Evolutionary conservation across 2,797 vertebrate species (phyloP).

Genomic region (Tachyglossus aculeatus): DNA sequence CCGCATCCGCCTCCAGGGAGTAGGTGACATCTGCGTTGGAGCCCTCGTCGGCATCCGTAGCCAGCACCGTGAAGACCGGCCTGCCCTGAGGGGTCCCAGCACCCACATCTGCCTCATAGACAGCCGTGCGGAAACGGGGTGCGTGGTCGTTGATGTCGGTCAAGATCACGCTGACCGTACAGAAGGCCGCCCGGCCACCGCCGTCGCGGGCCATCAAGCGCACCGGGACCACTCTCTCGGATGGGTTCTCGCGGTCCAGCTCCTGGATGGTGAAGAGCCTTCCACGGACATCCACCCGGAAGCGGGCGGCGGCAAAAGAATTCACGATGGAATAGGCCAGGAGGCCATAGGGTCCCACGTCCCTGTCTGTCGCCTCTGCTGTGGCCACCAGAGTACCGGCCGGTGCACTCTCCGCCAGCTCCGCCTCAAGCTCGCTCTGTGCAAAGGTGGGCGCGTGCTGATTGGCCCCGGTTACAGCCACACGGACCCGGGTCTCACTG

Average conservation of each 20-base stretch:
- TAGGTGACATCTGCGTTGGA: conserved; percentile 94
- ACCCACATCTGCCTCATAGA: conserved; percentile 88
- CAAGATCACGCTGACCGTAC: conserved; percentile 91
- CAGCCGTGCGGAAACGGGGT: conserved; percentile 92
- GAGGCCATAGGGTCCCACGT: conserved; percentile 85
- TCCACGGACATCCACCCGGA: conserved; percentile 87
- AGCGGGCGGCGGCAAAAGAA: conserved; percentile 92
- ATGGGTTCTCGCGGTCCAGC: conserved; percentile 89
- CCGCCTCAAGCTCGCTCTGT: conserved; percentile 91
- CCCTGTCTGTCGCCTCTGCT: conserved; percentile 87
- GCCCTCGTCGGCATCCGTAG: conserved; percentile 94
- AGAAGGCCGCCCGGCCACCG: conserved; percentile 94
- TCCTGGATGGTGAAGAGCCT: conserved; percentile 89
- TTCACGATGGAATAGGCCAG: conserved; percentile 92
- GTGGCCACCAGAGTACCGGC: conserved; percentile 86
- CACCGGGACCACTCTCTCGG: conserved; percentile 91
- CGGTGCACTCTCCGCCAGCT: conserved; percentile 92
- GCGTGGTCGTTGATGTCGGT: conserved; percentile 96
- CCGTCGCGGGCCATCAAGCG: conserved; percentile 91
- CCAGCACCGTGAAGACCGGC: conserved; percentile 86
- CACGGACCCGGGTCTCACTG: conserved; percentile 82
- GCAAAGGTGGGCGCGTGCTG: conserved; percentile 90
- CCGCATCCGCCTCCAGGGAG: conserved; percentile 87
- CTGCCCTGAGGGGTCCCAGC: conserved; percentile 88
- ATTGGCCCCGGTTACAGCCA: conserved; percentile 88